phyloP scores from a whole-genome alignment of 1,140 invertebrate species.

The Micrasema minimum region DNA sequence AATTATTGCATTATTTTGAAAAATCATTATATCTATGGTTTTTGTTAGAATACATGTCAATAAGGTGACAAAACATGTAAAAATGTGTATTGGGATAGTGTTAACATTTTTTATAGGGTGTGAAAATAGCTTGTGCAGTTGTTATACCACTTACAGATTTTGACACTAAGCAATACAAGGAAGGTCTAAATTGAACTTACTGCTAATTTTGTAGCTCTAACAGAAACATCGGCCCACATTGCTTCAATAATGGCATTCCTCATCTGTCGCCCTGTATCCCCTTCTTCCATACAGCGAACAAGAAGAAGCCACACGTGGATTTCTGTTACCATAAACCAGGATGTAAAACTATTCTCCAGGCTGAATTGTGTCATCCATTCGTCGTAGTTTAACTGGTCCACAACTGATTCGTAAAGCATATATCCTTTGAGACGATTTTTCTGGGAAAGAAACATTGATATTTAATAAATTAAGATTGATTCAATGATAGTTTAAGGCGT shows the following conservation, averaged over 20 bases:
- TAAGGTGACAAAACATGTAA: no score
- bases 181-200: slow-evolving; percentile 64
- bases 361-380: slow-evolving; percentile 74
- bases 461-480: no score
- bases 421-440: slow-evolving; percentile 69
- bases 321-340: slow-evolving; percentile 87
- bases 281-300: slow-evolving; percentile 81
- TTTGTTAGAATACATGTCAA: no score
- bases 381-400: slow-evolving; percentile 70
- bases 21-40: no score
- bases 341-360: slow-evolving; percentile 82
- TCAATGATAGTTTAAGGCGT: no score
- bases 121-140: no score
- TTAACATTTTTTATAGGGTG: no score
- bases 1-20: no score
- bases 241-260: slow-evolving; percentile 80
- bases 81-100: no score
- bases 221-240: slow-evolving; percentile 84
- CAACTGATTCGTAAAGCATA: slow-evolving; percentile 73
- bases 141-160: no score
- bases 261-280: slow-evolving; percentile 75
- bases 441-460: slow-evolving; percentile 61
- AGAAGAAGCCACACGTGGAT: slow-evolving; percentile 87
- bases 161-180: no score
- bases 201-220: slow-evolving; percentile 76